Evolutionary conservation across 1,140 invertebrate genomes (phyloP).

Genomic region (Agraylea sexmaculata): DNA sequence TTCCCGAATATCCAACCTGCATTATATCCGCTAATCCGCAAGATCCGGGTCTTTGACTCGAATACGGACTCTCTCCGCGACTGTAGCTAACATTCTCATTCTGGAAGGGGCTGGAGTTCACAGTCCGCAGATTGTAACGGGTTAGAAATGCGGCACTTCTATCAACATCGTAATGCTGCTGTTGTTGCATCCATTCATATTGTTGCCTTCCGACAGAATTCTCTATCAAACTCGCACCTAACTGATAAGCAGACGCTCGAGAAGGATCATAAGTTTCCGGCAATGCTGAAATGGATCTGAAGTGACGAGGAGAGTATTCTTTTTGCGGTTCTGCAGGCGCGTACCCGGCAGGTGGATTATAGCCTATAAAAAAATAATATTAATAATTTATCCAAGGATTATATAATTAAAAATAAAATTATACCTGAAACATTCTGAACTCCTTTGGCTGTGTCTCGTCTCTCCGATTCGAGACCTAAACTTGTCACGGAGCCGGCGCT

Average conservation of each 20-base stretch:
- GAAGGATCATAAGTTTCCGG: constrained; percentile 3
- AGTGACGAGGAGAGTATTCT: constrained; percentile 17
- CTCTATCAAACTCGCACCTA: constrained; percentile 8
- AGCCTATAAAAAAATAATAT: constrained; percentile 13
- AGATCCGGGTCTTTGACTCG: constrained; percentile 7
- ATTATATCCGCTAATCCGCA: constrained; percentile 11
- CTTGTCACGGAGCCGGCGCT: constrained; percentile 19
- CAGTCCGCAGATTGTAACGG: constrained; percentile 10
- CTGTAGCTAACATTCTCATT: constrained; percentile 10
- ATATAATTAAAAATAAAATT: background rate
- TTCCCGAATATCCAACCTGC: constrained; percentile 9
- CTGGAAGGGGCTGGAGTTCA: constrained; percentile 8
- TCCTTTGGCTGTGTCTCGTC: constrained; percentile 10
- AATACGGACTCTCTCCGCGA: constrained; percentile 11
- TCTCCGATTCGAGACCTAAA: constrained; percentile 12
- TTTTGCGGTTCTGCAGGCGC: constrained; percentile 2
- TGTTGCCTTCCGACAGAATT: constrained; percentile 8
- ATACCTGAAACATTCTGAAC: constrained; percentile 20
- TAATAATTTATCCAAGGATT: background rate
- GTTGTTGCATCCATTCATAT: constrained; percentile 3
- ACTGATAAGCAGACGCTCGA: constrained; percentile 8
- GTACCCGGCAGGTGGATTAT: constrained; percentile 11
- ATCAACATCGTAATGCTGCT: constrained; percentile 5
- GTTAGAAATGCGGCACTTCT: background rate
- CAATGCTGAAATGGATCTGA: constrained; percentile 12